Percentiles rank a stretch among this genome's conserved stretches.
Evolutionary conservation across 2,888 invertebrate genomes (phyloP).

Genomic region (Venustoraphidia nigricollis): DNA sequence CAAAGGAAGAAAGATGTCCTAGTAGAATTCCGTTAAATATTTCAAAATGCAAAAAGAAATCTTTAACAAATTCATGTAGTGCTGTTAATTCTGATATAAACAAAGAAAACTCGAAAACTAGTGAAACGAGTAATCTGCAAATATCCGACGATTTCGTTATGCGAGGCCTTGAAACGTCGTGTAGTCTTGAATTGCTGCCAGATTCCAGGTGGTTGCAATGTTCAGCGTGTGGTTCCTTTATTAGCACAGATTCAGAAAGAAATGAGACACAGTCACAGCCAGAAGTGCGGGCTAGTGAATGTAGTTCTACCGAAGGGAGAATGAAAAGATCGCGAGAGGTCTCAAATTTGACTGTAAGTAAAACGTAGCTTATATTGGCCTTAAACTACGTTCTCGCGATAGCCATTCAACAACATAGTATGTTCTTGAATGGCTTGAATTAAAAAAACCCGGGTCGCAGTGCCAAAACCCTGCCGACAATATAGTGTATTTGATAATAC

Average conservation of each 20-base stretch:
- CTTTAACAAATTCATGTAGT: too few species aligned
- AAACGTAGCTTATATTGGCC: too few species aligned
- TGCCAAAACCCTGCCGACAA: too few species aligned
- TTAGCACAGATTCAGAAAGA: not conserved
- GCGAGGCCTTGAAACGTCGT: not conserved
- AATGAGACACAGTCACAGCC: not conserved
- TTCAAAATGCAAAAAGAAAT: too few species aligned
- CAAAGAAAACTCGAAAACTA: not conserved
- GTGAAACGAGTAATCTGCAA: not conserved
- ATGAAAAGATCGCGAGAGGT: constrained; percentile 1
- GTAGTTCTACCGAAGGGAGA: not conserved
- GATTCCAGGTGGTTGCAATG: not conserved
- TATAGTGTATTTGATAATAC: too few species aligned
- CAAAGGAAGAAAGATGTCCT: too few species aligned
- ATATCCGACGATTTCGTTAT: not conserved
- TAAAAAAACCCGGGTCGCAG: too few species aligned
- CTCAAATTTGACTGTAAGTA: not conserved
- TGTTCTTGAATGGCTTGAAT: too few species aligned
- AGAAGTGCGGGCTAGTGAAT: not conserved
- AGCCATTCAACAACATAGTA: too few species aligned
- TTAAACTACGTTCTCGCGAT: too few species aligned
- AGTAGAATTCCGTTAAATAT: too few species aligned
- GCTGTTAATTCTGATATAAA: too few species aligned
- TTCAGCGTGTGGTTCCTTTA: not conserved
- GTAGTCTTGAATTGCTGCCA: not conserved